Evolutionary conservation across 2,113 vertebrate genomes (phyloP).

Genomic region (Spea bombifrons): DNA sequence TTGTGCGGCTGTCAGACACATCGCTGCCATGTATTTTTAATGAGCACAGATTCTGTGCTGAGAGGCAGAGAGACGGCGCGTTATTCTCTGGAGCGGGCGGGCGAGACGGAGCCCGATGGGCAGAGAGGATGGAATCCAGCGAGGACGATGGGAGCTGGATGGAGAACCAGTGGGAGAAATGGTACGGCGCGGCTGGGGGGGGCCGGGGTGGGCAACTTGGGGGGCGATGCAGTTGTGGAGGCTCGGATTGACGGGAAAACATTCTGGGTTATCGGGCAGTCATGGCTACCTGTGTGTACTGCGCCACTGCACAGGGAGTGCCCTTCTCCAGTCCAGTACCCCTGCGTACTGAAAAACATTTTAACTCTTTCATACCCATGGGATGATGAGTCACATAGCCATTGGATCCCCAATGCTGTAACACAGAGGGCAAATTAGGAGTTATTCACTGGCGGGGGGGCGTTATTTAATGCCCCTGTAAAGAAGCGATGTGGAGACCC

Average conservation of each 20-base stretch:
- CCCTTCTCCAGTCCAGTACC: too few species aligned
- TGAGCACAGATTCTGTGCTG: slow-evolving; percentile 70
- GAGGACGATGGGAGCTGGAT: slow-evolving; percentile 90
- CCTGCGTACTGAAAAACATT: too few species aligned
- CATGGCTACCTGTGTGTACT: too few species aligned
- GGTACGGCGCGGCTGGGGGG: slow-evolving; percentile 69
- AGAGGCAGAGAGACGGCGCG: slow-evolving; percentile 28
- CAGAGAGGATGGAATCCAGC: slow-evolving; percentile 81
- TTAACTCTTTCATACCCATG: too few species aligned
- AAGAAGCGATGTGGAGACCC: neutral
- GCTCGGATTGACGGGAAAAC: too few species aligned
- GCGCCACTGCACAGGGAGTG: too few species aligned
- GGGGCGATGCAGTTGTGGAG: too few species aligned
- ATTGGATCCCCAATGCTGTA: neutral
- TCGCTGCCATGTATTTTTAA: slow-evolving; percentile 77
- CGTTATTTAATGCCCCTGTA: neutral
- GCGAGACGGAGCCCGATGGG: slow-evolving; percentile 52
- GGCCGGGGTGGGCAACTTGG: neutral
- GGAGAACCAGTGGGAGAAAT: slow-evolving; percentile 98
- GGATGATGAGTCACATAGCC: too few species aligned
- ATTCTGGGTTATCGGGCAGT: too few species aligned
- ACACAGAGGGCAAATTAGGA: neutral
- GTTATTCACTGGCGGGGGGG: neutral
- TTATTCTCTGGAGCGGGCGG: slow-evolving; percentile 51
- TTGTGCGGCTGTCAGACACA: slow-evolving; percentile 51